phyloP scores from a whole-genome alignment of 2,797 vertebrate genomes.

The Pangasius sanitwongsei region DNA sequence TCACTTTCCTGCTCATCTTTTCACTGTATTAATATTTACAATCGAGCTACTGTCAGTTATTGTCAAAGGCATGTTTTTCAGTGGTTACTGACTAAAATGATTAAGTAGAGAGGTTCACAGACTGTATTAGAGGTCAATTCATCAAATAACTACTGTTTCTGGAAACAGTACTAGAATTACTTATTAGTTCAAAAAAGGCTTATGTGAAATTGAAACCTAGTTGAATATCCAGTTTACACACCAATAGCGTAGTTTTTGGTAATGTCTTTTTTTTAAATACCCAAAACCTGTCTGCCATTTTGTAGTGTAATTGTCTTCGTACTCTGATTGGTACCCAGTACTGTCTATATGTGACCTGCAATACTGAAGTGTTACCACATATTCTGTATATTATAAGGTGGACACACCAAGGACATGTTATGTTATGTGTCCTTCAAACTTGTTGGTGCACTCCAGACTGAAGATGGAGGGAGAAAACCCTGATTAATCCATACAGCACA shows the following conservation, averaged over 20 bases:
- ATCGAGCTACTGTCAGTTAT: neutral
- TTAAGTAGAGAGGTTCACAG: too few relatives aligned
- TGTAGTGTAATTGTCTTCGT: neutral
- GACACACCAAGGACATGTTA: slow-evolving; percentile 3
- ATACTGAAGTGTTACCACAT: too few relatives aligned
- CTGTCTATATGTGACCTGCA: neutral
- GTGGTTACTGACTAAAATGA: slow-evolving; percentile 4
- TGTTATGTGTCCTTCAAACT: slow-evolving; percentile 1
- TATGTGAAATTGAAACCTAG: neutral
- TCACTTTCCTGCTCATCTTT: neutral
- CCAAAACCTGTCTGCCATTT: neutral
- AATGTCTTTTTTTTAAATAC: neutral
- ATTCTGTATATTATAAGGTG: neutral
- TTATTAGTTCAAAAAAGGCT: neutral
- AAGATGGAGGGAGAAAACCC: neutral
- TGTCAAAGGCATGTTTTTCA: neutral
- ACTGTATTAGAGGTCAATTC: neutral
- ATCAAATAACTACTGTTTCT: neutral
- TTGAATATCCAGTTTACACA: neutral
- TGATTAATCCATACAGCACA: slow-evolving; percentile 33
- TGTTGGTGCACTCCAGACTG: neutral
- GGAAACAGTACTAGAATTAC: neutral
- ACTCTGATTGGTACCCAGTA: neutral
- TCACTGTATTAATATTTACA: neutral
- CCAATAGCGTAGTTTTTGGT: neutral